These are phyloP conservation scores for Pithys albifrons DNA, from an alignment of 2,113 vertebrate species.

Conservation along the genomic window DNA sequence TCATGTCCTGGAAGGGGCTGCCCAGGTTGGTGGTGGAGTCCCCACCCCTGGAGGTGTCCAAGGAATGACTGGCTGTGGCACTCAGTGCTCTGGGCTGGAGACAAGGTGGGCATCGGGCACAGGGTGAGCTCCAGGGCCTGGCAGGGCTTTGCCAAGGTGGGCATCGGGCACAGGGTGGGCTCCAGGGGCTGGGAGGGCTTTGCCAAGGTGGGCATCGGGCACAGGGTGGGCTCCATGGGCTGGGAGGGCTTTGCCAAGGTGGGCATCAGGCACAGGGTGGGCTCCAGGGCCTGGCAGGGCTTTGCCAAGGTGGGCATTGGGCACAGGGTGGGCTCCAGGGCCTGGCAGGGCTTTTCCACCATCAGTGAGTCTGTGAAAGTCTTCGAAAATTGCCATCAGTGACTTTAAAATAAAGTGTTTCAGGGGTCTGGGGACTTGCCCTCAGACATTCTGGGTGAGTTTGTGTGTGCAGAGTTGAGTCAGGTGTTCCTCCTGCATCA, in stretches of 20 bases:
- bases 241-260: not conserved
- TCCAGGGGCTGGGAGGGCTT: not conserved
- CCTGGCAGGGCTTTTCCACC: not conserved
- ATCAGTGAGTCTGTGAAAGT: not conserved
- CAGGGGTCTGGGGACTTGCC: not conserved
- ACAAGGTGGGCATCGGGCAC: too few relatives aligned
- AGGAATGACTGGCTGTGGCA: too few relatives aligned
- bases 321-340: not conserved
- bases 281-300: not conserved
- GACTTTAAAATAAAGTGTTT: not conserved
- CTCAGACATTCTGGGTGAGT: not conserved
- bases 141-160: too few relatives aligned
- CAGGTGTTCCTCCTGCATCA: not conserved
- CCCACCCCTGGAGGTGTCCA: too few relatives aligned
- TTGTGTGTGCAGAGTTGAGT: not conserved
- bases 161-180: not conserved
- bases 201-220: not conserved
- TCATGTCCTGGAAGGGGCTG: too few relatives aligned
- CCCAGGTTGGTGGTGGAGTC: too few relatives aligned
- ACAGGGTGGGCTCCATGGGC: not conserved
- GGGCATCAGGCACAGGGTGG: not conserved
- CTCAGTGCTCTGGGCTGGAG: too few relatives aligned
- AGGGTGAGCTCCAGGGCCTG: too few relatives aligned
- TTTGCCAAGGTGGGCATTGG: not conserved
- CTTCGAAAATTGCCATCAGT: not conserved